Base-by-base conservation (phyloP, 1,140 invertebrate species). In the Neodiprion pinetum region DNA sequence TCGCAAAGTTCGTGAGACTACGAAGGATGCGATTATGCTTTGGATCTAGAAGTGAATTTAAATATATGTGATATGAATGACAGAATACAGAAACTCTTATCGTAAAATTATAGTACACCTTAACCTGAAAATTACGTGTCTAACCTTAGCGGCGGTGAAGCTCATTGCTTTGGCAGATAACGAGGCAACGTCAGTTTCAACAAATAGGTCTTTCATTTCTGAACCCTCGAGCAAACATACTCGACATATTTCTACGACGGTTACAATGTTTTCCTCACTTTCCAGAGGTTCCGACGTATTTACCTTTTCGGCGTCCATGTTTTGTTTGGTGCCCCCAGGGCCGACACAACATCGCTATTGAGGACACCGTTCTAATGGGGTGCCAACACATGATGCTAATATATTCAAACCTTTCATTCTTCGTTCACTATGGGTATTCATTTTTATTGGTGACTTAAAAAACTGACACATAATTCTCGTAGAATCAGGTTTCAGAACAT, bases 71-170 rank as follows among this genome's bases (percentile, higher is more conserved):
- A 40, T 40, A 5, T 40, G 28, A 40, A 40, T 40, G 28, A 3
- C 28, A 40, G 28, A 40, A 40, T 40, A 40, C 28, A 40, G 28
- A 40, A 40, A 40, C 28, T 40, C 28, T 40, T 40, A 40, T 40
- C 28, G 28, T 40, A 40, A 17, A 61, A 72, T 14, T 14, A 49
- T 72, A 21, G 65, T 73, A 48, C 3, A 72, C 50, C 11, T 61
- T 85, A 85, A 85, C 83, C 82, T 84, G 74, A 5, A 77, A 82
- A 76, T 71, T 67, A 74, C 68, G 73, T 78, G 69, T 81, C 86
- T 88, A 87, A 88, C 87, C 87, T 88, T 88, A 81, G 88, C 85
- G 53, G 82, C 87, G n/a, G 86, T 80, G 28, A 88, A 84, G 68
- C 81, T 86, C 87, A 88, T 88, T 9, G 82, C 85, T 73, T 88